phyloP scores from a whole-genome alignment of 2,797 vertebrate species.

The Leptoclinus maculatus region DNA sequence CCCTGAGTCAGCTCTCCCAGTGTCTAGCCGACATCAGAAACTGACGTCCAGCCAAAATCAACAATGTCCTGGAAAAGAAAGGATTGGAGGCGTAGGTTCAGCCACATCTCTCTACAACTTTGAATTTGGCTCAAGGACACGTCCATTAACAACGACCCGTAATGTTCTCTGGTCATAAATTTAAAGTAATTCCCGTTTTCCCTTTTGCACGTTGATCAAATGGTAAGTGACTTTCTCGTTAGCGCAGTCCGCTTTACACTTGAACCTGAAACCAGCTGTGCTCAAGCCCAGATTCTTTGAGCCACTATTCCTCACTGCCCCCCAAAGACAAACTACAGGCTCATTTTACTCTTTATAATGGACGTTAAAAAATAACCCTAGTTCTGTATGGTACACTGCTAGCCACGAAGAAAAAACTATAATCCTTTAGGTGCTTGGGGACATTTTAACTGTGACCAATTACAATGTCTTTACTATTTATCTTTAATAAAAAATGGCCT shows the following conservation, averaged over 20 bases:
- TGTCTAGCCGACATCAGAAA: slow-evolving; percentile 66
- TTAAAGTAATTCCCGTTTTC: slow-evolving; percentile 60
- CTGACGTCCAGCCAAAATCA: slow-evolving; percentile 71
- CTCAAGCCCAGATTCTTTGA: slow-evolving; percentile 60
- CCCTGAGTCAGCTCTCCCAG: slow-evolving; percentile 63
- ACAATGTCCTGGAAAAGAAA: slow-evolving; percentile 69
- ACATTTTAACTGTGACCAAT: slow-evolving; percentile 75
- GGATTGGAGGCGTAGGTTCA: slow-evolving; percentile 32
- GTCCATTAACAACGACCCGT: slow-evolving; percentile 55
- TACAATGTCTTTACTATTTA: slow-evolving; percentile 73
- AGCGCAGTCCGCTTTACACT: slow-evolving; percentile 59
- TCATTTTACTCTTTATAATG: slow-evolving; percentile 80
- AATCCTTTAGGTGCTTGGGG: slow-evolving; percentile 68
- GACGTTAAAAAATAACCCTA: slow-evolving; percentile 69
- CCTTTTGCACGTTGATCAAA: slow-evolving; percentile 64
- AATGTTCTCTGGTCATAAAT: slow-evolving; percentile 70
- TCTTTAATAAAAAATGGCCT: slow-evolving; percentile 72
- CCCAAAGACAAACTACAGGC: slow-evolving; percentile 72
- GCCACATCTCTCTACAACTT: slow-evolving; percentile 60
- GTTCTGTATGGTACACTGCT: slow-evolving; percentile 39
- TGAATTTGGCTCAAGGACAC: slow-evolving; percentile 60
- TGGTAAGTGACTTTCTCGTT: slow-evolving; percentile 71
- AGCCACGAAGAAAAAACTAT: slow-evolving; percentile 51
- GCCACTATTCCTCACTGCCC: slow-evolving; percentile 60
- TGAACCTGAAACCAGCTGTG: slow-evolving; percentile 76